Conservation (phyloP, 1,140 invertebrate species). For the Hesperophylax magnus region DNA sequence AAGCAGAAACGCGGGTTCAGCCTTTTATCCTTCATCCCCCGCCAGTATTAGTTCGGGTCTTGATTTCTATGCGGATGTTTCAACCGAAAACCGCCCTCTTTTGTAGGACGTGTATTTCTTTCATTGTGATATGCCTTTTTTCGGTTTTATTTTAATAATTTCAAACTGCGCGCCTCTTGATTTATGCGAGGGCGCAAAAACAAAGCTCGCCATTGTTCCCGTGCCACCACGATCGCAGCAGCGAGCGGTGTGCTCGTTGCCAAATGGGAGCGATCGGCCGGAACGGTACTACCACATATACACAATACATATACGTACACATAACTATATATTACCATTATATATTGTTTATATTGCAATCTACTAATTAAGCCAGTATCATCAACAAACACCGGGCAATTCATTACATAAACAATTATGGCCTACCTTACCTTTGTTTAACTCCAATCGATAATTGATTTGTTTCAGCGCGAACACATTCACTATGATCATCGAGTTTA, state of each 20-base stretch:
- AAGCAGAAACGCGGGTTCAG: constrained; percentile 32
- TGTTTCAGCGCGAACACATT: no score
- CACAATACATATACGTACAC: no score
- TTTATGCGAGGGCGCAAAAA: constrained; percentile 53
- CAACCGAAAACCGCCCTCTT: constrained; percentile 49
- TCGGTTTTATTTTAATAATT: constrained; percentile 58
- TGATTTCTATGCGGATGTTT: constrained; percentile 53
- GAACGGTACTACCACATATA: neutral
- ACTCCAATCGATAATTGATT: no score
- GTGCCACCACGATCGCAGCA: neutral
- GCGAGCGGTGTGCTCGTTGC: neutral
- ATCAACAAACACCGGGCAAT: no score
- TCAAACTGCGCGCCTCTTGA: constrained; percentile 57
- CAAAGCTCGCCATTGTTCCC: constrained; percentile 52
- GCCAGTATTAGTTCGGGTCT: constrained; percentile 48
- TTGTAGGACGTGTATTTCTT: constrained; percentile 51
- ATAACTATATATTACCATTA: neutral
- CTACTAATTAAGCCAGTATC: no score
- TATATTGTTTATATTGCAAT: neutral
- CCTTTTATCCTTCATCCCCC: constrained; percentile 46
- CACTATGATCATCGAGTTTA: no score
- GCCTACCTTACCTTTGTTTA: no score
- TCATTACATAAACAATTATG: no score
- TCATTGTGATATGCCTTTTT: constrained; percentile 52
- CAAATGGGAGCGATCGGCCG: constrained; percentile 37